Conservation (phyloP, 2,797 vertebrate genomes). For the Myiotriccus ornatus region DNA sequence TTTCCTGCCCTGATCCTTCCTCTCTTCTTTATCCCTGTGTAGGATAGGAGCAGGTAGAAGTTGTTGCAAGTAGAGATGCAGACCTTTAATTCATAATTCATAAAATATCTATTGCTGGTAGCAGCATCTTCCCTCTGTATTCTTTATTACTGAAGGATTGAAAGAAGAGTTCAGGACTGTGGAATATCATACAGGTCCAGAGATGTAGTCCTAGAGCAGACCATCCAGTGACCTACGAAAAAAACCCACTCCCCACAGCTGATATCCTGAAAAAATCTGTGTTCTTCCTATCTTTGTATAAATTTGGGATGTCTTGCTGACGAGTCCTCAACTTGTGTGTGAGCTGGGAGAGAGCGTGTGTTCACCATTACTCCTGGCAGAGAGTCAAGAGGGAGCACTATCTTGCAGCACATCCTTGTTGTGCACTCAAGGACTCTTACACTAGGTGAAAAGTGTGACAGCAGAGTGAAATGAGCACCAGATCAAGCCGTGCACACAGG, state of each 20-base stretch:
- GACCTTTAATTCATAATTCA: not conserved
- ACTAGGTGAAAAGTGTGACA: not conserved
- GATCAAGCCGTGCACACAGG: not conserved
- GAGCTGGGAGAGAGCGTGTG: not conserved
- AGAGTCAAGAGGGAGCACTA: not conserved
- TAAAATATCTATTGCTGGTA: not conserved
- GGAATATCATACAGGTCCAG: not conserved
- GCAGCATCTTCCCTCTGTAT: not conserved
- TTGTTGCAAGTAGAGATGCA: not conserved
- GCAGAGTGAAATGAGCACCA: not conserved
- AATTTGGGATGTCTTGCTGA: not conserved
- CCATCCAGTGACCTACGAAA: not conserved
- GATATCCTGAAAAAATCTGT: not conserved
- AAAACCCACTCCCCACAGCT: not conserved
- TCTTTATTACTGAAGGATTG: not conserved
- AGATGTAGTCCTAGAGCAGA: not conserved
- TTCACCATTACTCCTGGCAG: not conserved
- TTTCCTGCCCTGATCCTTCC: not conserved
- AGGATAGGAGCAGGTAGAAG: not conserved
- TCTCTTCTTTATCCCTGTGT: not conserved
- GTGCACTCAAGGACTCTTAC: not conserved
- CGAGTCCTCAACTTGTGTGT: rapidly evolving
- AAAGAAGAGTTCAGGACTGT: not conserved
- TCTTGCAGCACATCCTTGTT: not conserved
- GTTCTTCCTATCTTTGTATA: not conserved